Evolutionary conservation across 2,797 vertebrate species (phyloP).

Genomic region (Melanotaenia parkinsoni): DNA sequence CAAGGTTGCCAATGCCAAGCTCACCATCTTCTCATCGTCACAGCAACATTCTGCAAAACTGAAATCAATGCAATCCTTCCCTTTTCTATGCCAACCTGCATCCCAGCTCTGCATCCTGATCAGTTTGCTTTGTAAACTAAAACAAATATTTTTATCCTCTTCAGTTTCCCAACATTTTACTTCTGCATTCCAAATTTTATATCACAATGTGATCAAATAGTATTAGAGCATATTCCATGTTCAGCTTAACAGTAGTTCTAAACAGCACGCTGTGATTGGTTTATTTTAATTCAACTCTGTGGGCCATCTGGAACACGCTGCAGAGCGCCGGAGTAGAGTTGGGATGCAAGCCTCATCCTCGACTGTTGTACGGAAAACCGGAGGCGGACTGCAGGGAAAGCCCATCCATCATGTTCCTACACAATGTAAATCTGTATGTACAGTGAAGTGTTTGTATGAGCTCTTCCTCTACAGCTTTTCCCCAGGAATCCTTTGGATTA

Average conservation of each 20-base stretch:
- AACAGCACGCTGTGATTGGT: constrained; percentile 27
- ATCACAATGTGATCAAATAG: constrained; percentile 29
- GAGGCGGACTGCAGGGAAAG: constrained; percentile 37
- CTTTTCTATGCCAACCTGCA: constrained; percentile 15
- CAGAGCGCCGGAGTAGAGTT: constrained; percentile 1
- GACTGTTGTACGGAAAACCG: constrained; percentile 52
- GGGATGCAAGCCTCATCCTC: constrained; percentile 12
- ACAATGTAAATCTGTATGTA: constrained; percentile 81
- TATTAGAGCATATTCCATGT: constrained; percentile 34
- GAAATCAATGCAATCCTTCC: constrained; percentile 11
- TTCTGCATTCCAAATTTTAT: constrained; percentile 60
- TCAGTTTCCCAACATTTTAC: constrained; percentile 28
- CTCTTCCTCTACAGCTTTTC: constrained; percentile 61
- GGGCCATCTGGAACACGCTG: constrained; percentile 21
- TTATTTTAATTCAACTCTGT: constrained; percentile 26
- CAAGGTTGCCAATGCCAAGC: constrained; percentile 1
- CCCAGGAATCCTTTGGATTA: constrained; percentile 69
- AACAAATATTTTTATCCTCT: neutral
- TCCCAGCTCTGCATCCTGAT: constrained; percentile 28
- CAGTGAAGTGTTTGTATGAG: constrained; percentile 77
- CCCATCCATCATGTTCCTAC: constrained; percentile 59
- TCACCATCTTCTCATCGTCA: neutral
- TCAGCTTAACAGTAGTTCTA: constrained; percentile 20
- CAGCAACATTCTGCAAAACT: constrained; percentile 33
- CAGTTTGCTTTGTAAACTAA: constrained; percentile 24